Evolutionary conservation across 2,888 invertebrate species (phyloP).

Genomic region (Exephanes ischioxanthus): DNA sequence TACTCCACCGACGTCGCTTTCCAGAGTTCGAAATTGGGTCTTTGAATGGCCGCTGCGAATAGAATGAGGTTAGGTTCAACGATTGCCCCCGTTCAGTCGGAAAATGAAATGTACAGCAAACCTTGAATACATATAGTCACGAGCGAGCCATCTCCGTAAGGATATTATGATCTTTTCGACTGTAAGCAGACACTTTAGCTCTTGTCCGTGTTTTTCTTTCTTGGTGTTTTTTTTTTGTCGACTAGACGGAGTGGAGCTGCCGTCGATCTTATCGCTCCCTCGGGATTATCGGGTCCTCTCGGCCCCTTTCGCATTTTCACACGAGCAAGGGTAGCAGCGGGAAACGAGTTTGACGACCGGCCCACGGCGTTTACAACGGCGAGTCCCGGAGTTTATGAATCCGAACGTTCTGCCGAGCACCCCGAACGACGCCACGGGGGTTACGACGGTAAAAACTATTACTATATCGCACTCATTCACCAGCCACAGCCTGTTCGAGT

Average conservation of each 20-base stretch:
- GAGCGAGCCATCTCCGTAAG: background rate
- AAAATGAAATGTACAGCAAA: background rate
- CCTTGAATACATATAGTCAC: background rate
- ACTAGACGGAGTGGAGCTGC: background rate
- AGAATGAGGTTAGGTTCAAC: background rate
- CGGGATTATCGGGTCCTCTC: background rate
- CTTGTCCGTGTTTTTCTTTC: too few relatives aligned
- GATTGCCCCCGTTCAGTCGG: background rate
- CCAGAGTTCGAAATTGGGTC: constrained; percentile 40
- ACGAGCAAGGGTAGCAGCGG: background rate
- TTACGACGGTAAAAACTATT: background rate
- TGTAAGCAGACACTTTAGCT: background rate
- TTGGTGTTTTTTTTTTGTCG: background rate
- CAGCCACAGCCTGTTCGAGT: background rate
- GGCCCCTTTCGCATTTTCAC: background rate
- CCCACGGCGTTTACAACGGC: background rate
- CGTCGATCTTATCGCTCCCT: background rate
- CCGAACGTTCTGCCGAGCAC: background rate
- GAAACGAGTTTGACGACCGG: background rate
- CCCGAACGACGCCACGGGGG: background rate
- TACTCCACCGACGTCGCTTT: constrained; percentile 26
- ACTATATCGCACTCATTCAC: background rate
- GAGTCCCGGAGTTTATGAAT: constrained; percentile 5
- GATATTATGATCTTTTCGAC: background rate
- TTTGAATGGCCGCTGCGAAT: background rate